phyloP scores from a whole-genome alignment of 2,113 vertebrate genomes.

The Cavia porcellus region DNA sequence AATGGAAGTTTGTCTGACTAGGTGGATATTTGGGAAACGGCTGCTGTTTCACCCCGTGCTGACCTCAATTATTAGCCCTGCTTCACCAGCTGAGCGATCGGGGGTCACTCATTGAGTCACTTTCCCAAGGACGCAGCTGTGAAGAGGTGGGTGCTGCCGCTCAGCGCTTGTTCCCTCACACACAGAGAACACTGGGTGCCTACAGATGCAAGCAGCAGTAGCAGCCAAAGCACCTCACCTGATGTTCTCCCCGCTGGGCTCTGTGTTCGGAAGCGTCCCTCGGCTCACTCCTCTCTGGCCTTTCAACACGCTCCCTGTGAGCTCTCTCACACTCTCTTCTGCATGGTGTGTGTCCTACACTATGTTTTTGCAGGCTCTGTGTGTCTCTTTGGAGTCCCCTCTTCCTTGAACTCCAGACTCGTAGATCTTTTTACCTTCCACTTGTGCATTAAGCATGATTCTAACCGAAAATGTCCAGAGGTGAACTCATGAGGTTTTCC shows the following conservation, averaged over 20 bases:
- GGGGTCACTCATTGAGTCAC: background rate
- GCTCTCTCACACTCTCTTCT: rapidly evolving
- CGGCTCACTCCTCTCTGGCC: background rate
- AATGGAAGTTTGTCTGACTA: background rate
- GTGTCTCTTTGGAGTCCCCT: background rate
- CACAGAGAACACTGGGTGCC: background rate
- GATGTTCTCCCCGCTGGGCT: background rate
- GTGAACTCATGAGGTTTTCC: background rate
- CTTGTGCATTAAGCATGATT: background rate
- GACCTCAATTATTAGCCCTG: background rate
- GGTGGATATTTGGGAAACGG: background rate
- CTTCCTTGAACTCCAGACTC: background rate
- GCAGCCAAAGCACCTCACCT: background rate
- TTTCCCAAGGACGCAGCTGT: background rate
- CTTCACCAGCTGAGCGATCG: background rate
- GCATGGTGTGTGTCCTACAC: rapidly evolving
- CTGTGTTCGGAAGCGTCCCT: background rate
- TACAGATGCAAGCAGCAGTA: background rate
- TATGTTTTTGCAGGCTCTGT: background rate
- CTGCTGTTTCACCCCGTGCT: background rate
- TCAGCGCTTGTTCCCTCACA: background rate
- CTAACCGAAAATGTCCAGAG: background rate
- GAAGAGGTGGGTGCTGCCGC: background rate
- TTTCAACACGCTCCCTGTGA: too few species aligned
- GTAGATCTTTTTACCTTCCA: background rate